These are phyloP conservation scores for Galago senegalensis DNA, from an alignment of 2,797 vertebrate genomes.

Conservation along the genomic window DNA sequence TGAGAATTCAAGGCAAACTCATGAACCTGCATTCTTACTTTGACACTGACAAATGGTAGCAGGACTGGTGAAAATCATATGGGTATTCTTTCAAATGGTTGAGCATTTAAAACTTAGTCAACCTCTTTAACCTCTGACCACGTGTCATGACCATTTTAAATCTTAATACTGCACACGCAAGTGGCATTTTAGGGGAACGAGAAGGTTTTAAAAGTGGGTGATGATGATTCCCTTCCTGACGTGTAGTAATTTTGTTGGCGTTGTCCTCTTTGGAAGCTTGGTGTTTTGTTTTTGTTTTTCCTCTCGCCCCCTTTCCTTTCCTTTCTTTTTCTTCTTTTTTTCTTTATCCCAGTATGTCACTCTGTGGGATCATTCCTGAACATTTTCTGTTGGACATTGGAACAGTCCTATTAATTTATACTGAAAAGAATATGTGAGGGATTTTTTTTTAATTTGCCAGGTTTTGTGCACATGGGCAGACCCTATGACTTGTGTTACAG, in stretches of 20 bases:
- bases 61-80: slow-evolving; percentile 46
- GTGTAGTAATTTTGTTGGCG: background rate
- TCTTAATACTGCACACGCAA: background rate
- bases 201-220: background rate
- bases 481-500: background rate
- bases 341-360: background rate
- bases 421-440: background rate
- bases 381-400: background rate
- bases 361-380: background rate
- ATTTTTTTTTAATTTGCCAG: background rate
- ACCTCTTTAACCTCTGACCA: slow-evolving; percentile 50
- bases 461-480: background rate
- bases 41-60: slow-evolving; percentile 3
- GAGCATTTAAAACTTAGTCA: slow-evolving; percentile 56
- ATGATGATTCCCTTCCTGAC: background rate
- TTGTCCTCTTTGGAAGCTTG: background rate
- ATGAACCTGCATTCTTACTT: slow-evolving; percentile 1
- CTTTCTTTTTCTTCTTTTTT: background rate
- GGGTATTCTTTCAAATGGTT: background rate
- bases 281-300: background rate
- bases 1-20: slow-evolving; percentile 35
- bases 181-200: background rate
- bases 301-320: background rate
- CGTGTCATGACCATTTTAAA: background rate
- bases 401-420: background rate